These are phyloP conservation scores for Aleadryas rufinucha DNA, from an alignment of 2,113 vertebrate genomes.

Conservation along the genomic window DNA sequence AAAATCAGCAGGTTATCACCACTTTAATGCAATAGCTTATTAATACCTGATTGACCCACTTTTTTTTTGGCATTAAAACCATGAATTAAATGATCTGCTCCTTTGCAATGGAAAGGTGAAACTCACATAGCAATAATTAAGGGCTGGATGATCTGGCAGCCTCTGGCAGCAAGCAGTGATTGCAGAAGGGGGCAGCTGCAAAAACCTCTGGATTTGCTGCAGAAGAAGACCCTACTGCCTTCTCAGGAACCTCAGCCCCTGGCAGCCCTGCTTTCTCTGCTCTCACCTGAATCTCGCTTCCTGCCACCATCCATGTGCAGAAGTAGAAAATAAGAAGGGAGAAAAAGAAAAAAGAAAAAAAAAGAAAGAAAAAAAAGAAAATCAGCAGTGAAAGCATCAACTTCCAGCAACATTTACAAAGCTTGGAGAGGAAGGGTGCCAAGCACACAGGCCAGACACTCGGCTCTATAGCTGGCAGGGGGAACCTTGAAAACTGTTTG, in stretches of 20 bases:
- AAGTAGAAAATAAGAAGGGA: neutral
- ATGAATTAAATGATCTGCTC: neutral
- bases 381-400: neutral
- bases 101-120: neutral
- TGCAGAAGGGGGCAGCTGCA: neutral
- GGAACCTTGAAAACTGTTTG: neutral
- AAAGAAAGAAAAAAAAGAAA: neutral
- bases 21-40: neutral
- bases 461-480: neutral
- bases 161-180: neutral
- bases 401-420: neutral
- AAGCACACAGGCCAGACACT: neutral
- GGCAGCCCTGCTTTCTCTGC: neutral
- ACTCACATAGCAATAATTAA: neutral
- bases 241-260: neutral
- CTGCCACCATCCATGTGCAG: neutral
- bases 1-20: neutral
- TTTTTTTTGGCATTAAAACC: neutral
- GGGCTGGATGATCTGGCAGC: neutral
- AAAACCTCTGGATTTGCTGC: neutral
- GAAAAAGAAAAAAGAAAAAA: accelerated
- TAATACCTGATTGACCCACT: neutral
- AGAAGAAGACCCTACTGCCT: accelerated
- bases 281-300: neutral
- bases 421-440: neutral